phyloP scores from a whole-genome alignment of 2,797 vertebrate genomes.

The Hydrolagus colliei region DNA sequence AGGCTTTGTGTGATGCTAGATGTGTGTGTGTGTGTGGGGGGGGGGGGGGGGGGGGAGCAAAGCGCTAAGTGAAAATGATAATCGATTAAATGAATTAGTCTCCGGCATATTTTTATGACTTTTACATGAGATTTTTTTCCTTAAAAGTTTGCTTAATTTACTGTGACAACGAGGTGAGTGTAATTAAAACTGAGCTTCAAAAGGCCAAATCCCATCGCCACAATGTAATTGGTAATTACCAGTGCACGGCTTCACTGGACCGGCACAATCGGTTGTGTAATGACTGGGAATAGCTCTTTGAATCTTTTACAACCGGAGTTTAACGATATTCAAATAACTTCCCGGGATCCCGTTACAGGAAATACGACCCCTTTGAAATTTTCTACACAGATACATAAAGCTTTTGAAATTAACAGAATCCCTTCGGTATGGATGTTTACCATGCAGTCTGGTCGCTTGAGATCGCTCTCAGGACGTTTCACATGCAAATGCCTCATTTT shows the following conservation, averaged over 20 bases:
- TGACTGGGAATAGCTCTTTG: constrained; percentile 13
- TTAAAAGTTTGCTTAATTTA: constrained; percentile 18
- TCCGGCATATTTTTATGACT: constrained; percentile 1
- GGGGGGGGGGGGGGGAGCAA: no score
- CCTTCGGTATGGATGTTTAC: constrained; percentile 15
- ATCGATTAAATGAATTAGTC: constrained; percentile 4
- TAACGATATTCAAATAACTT: constrained; percentile 34
- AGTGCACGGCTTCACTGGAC: constrained; percentile 6
- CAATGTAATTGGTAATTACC: constrained; percentile 24
- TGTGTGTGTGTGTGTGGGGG: no score
- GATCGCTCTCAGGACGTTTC: constrained; percentile 13
- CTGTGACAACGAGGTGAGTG: not conserved
- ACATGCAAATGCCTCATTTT: constrained; percentile 27
- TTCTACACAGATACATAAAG: constrained; percentile 4
- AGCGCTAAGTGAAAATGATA: not conserved
- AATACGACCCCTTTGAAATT: constrained; percentile 28
- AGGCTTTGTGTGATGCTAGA: no score
- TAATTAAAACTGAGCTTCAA: constrained; percentile 15
- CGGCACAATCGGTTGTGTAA: constrained; percentile 17
- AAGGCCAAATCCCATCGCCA: constrained; percentile 22
- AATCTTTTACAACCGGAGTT: constrained; percentile 30
- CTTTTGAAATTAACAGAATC: constrained; percentile 31
- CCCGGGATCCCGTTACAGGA: not conserved
- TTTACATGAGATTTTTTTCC: not conserved
- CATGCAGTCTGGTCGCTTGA: constrained; percentile 19